Evolutionary conservation across 2,797 vertebrate genomes (phyloP).

Genomic region (Gambelia wislizenii): DNA sequence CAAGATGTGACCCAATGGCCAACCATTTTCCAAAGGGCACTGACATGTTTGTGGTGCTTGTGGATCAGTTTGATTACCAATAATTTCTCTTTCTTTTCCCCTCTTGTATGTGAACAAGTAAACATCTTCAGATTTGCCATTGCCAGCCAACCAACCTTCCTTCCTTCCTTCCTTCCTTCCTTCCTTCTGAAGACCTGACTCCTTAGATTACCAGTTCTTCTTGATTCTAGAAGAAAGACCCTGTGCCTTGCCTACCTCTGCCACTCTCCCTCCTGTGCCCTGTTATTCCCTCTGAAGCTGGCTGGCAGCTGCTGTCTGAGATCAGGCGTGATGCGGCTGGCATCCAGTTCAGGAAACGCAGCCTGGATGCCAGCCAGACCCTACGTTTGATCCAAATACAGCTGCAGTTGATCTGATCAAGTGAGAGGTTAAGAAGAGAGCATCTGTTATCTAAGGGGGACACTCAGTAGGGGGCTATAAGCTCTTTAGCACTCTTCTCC

Average conservation of each 20-base stretch:
- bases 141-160: neutral
- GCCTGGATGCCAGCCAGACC: slow-evolving; percentile 65
- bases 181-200: no score
- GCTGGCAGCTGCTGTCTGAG: neutral
- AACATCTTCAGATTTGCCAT: neutral
- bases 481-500: slow-evolving; percentile 60
- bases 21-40: neutral
- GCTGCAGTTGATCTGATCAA: slow-evolving; percentile 83
- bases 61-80: neutral
- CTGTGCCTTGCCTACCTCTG: neutral
- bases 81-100: neutral
- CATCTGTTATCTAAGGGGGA: slow-evolving; percentile 79
- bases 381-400: slow-evolving; percentile 83
- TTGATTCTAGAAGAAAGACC: slow-evolving; percentile 19
- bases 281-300: neutral
- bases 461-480: slow-evolving; percentile 68
- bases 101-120: no score
- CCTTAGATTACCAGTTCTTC: accelerated
- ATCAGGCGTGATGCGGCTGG: slow-evolving; percentile 78
- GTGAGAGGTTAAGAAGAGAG: slow-evolving; percentile 81
- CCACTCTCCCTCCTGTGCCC: neutral
- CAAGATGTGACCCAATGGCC: no score
- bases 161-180: neutral
- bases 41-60: neutral
- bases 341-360: slow-evolving; percentile 75